Base-by-base conservation (phyloP, 2,797 vertebrate genomes). In the Taeniopygia guttata region DNA sequence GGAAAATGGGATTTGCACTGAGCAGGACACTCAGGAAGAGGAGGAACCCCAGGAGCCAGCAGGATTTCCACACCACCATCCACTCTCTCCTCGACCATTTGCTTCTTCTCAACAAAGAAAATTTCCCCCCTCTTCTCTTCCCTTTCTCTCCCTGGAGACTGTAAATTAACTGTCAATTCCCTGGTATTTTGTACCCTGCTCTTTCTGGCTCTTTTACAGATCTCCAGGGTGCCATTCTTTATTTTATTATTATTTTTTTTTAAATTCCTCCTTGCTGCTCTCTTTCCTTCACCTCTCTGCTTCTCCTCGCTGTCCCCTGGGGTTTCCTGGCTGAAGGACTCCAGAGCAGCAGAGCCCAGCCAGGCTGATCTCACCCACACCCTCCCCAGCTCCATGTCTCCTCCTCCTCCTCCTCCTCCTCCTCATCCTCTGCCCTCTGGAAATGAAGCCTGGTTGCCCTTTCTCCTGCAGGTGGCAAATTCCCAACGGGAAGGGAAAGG, bases 171-270 rank as follows among this genome's bases (percentile, higher is more conserved):
- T 90, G 84, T 66, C 89, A 82, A 46, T 26, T 95, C 81, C 59
- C 56, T 66, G 45, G 32, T 60, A 83, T 48, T 93, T 84, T 77
- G 60, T 89, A 70, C 64, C 36, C 70, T 58, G 55, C 68, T 81
- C 73, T 89, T 58, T 19, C 86, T 96, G 93, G 86, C 95, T 84
- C 62, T 85, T 78, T 27, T 78, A 94, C 95, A 94, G 15, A 89
- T 87, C 92, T 81, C 93, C 81, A 82, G 84, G 76, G 87, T 75
- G 56, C 68, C 84, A 45, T 55, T 80, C 19, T 75, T 76, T 62
- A 3, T 60, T 29, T 27, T 27, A 7, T 49, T 27, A 7, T 49
- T 17, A 16, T 29, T 36, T 10, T 7, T 11, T 16, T 17, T 27
- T 49, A 9, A 40, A 40, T 40, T 79, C 18, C 54, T 90, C 20